Percentiles rank a stretch among this genome's conserved stretches.
Conservation (phyloP, 2,888 invertebrate genomes). For the Cepaea hortensis region DNA sequence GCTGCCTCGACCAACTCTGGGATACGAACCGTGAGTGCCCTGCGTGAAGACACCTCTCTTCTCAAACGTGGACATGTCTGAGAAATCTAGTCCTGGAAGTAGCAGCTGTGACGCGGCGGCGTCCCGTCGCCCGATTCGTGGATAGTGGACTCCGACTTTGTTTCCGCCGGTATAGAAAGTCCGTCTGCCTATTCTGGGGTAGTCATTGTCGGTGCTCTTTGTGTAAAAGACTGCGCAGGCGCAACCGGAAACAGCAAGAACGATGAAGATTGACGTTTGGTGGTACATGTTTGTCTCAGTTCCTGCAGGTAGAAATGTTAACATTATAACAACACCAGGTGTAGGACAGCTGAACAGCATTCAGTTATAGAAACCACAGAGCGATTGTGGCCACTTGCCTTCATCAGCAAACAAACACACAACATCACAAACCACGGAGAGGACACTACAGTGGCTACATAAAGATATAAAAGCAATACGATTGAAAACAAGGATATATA, state of each 20-base stretch:
- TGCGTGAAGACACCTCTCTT: conserved; percentile 41
- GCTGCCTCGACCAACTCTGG: conserved; percentile 8
- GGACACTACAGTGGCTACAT: too few relatives aligned
- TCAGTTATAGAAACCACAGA: too few relatives aligned
- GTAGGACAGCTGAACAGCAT: too few relatives aligned
- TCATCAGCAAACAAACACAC: too few relatives aligned
- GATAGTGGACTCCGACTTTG: conserved; percentile 47
- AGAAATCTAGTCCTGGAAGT: conserved; percentile 17
- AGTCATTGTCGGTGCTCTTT: conserved; percentile 54
- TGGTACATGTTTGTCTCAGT: not conserved
- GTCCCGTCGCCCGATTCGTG: conserved; percentile 52
- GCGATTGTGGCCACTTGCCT: too few relatives aligned
- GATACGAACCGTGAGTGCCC: conserved; percentile 8
- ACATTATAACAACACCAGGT: too few relatives aligned
- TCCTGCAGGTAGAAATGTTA: not conserved
- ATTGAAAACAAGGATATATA: too few relatives aligned
- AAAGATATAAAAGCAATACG: too few relatives aligned
- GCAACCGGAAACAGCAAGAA: conserved; percentile 27
- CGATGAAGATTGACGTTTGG: not conserved
- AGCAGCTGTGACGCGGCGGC: conserved; percentile 6
- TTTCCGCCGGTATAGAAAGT: conserved; percentile 51
- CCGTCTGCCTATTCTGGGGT: conserved; percentile 53
- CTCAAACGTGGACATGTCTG: not conserved
- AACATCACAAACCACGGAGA: too few relatives aligned
- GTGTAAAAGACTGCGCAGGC: conserved; percentile 56